Evolutionary conservation across 2,113 vertebrate genomes (phyloP).

Genomic region (Campylorhamphus procurvoides): DNA sequence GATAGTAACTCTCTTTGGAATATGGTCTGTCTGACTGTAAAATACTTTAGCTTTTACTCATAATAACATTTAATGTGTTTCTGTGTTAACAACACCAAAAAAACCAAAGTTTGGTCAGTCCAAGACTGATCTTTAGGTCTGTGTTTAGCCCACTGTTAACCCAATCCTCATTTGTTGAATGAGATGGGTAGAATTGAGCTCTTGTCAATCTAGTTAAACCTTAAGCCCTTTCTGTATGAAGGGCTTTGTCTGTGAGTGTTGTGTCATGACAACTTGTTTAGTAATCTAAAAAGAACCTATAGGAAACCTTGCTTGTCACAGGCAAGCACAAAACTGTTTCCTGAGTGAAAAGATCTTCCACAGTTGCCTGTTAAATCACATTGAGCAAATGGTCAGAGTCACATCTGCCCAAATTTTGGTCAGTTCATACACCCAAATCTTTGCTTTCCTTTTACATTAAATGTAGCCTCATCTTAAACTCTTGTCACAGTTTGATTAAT

Average conservation of each 20-base stretch:
- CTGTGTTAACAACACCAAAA: background rate
- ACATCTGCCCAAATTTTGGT: background rate
- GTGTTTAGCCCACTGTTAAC: background rate
- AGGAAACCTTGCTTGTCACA: background rate
- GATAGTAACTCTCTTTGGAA: constrained; percentile 22
- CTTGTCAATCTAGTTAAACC: background rate
- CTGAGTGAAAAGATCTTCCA: background rate
- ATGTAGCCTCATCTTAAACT: background rate
- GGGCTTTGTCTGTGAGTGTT: background rate
- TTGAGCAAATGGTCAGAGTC: background rate
- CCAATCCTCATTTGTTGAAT: background rate
- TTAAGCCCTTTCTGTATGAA: background rate
- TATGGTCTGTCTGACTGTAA: constrained; percentile 33
- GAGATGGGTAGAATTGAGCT: background rate
- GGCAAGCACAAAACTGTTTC: background rate
- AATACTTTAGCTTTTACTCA: constrained; percentile 52
- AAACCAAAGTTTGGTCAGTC: background rate
- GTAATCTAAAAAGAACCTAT: background rate
- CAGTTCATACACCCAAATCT: background rate
- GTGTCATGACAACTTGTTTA: background rate
- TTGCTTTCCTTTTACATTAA: background rate
- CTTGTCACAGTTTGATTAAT: background rate
- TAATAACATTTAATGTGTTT: constrained; percentile 19
- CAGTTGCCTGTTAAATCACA: background rate
- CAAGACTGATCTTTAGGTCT: background rate